These are phyloP conservation scores for Mesoclemmys tuberculata DNA, from an alignment of 2,113 vertebrate species.

Conservation along the genomic window DNA sequence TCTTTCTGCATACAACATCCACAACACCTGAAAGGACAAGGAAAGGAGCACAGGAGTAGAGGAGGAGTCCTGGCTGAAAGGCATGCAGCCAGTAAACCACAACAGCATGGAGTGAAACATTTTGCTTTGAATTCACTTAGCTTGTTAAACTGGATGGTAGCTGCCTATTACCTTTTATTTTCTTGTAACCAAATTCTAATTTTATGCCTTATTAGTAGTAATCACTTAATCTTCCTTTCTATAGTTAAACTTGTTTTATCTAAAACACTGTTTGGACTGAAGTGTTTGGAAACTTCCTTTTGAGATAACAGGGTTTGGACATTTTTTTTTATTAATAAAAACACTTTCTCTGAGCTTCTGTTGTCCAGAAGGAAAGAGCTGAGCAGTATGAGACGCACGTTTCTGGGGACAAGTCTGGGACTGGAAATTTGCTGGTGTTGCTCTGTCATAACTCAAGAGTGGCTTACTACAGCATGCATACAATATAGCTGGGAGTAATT, in stretches of 20 bases:
- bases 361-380: not conserved
- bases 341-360: not conserved
- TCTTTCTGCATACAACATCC: not conserved
- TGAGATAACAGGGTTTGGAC: not conserved
- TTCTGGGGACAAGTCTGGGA: not conserved
- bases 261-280: too few species aligned
- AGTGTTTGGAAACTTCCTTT: not conserved
- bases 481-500: not conserved
- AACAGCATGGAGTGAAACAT: not conserved
- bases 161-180: not conserved
- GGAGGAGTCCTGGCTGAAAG: not conserved
- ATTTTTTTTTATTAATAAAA: not conserved
- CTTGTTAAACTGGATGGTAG: not conserved
- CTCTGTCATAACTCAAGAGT: not conserved
- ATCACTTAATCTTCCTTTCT: not conserved
- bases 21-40: not conserved
- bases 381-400: not conserved
- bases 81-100: not conserved
- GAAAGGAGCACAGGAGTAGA: not conserved
- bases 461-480: not conserved
- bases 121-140: not conserved
- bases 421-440: not conserved
- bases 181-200: not conserved
- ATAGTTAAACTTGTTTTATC: not conserved
- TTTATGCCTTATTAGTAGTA: not conserved